These are phyloP conservation scores for Luffia ferchaultella DNA, from an alignment of 2,888 invertebrate species.

Conservation along the genomic window DNA sequence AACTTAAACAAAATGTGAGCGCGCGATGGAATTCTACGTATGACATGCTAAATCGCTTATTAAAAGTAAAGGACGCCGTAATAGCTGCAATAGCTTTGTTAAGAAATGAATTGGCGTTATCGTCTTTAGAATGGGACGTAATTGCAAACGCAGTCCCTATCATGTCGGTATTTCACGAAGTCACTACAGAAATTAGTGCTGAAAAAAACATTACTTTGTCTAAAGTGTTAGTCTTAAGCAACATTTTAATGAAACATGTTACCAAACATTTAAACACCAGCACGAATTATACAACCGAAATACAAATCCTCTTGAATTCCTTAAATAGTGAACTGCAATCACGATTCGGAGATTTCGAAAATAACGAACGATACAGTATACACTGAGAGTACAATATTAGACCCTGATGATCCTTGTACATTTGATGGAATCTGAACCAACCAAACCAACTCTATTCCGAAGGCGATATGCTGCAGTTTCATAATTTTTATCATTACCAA, in stretches of 20 bases:
- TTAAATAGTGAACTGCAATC: no score
- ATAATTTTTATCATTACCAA: no score
- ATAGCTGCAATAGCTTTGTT: slow-evolving; percentile 1
- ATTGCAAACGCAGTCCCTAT: slow-evolving; percentile 1
- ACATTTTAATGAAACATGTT: slow-evolving; percentile 1
- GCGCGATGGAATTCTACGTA: not conserved
- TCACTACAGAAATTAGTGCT: slow-evolving; percentile 4
- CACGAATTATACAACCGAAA: no score
- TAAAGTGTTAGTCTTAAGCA: slow-evolving; percentile 2
- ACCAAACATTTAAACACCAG: slow-evolving; percentile 2
- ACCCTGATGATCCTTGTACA: no score
- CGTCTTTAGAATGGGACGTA: slow-evolving; percentile 2
- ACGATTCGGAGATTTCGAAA: no score
- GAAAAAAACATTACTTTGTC: slow-evolving; percentile 1
- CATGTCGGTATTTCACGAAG: slow-evolving; percentile 1
- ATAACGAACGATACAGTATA: no score
- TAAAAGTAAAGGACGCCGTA: not conserved
- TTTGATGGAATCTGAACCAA: no score
- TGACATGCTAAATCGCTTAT: not conserved
- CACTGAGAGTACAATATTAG: no score
- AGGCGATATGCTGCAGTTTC: no score
- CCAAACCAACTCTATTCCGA: no score
- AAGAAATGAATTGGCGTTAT: slow-evolving; percentile 1
- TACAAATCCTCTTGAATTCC: no score
- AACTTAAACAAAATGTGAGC: slow-evolving; percentile 4